Base-by-base conservation (phyloP, 1,140 invertebrate species). In the Paramacrobiotus metropolitanus region DNA sequence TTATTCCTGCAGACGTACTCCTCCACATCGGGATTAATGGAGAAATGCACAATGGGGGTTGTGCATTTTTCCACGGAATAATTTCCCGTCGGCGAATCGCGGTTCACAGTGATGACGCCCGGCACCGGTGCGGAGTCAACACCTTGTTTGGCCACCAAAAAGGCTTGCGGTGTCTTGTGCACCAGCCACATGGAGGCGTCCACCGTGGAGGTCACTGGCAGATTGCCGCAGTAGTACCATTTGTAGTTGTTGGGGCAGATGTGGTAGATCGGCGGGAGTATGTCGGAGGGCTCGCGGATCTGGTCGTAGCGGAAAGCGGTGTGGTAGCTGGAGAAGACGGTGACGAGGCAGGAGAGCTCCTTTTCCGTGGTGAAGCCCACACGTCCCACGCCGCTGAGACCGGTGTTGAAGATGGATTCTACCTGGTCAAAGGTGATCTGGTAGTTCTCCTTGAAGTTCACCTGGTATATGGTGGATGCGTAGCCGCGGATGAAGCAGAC, bases 201-300 rank as follows among this genome's bases (percentile, higher is more conserved):
- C 15, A 55, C 4, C 15, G 48, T 55, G 48, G 15, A 9, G 4
- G 15, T 55, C 15, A 55, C 28, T 15, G 15, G 4, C 4, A 55
- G 4, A 24, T 55, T 55, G 24, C 48, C 48, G 28, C 48, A 55
- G 48, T 20, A 55, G 48, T 55, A 55, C 48, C 48, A 55, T 24
- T 55, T 55, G 48, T 55, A 55, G 48, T 15, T 55, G 48, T 55
- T 55, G 15, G 48, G 48, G 48, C 48, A 55, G 48, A 55, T 55
- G 48, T 9, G 4, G 24, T 20, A 55, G 48, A 55, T 55, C 15
- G 48, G 24, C 15, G 48, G 15, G 15, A 55, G 48, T 24, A 20
- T 4, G 48, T 55, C 24, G 15, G 48, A 15, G 15, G 48, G 48
- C 15, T 4, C 28, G 24, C 9, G 9, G 24, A 15, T 24, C 4